Evolutionary conservation across 2,797 vertebrate genomes (phyloP), one percentile per base, ranked within the genome.

Genomic region (Acestrorhynchus altus): DNA sequence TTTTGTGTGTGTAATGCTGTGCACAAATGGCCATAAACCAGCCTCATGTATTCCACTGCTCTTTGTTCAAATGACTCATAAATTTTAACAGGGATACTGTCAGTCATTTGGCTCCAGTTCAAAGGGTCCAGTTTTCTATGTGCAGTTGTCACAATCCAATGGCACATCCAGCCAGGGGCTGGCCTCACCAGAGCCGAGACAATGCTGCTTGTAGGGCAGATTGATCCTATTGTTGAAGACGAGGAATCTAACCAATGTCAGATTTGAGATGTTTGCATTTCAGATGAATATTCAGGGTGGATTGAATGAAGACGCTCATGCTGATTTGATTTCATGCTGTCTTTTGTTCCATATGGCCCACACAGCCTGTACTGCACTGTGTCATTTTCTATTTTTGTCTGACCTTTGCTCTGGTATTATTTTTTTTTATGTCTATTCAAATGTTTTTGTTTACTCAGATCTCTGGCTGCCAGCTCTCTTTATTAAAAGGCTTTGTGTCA

Each of bases 401-500:
- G 74, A 69, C 79, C 76, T 85, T 76, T 80, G 66, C 40, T 72
- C 42, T 71, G 28, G 31, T 64, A 80, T 79, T 79, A 65, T 73
- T 65, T 72, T 77, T 70, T 66, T 73, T 72, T 63, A 57, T 59
- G 66, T 80, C 76, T 77, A 80, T 89, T 88, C 80, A 80, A 81
- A 77, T 86, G 24, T 87, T 85, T 88, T 84, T 92, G 87, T 90
- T 90, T 90, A 91, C 89, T 88, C 86, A 87, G 85, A 87, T 88
- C 83, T 72, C 80, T 76, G 61, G 82, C 76, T 69, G 22, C 74
- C 64, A 74, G 77, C 56, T 82, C 59, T 84, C 86, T 89, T 91
- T 90, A 91, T 91, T 84, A 86, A 81, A 76, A 87, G 89, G 90
- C 92, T 92, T 93, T 93, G 91, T 93, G 91, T 92, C 90, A 90